Evolutionary conservation across 37 sponge, comb jelly and placozoan genomes (phyloP).

Genomic region (Halisarca cf. caerulea): DNA sequence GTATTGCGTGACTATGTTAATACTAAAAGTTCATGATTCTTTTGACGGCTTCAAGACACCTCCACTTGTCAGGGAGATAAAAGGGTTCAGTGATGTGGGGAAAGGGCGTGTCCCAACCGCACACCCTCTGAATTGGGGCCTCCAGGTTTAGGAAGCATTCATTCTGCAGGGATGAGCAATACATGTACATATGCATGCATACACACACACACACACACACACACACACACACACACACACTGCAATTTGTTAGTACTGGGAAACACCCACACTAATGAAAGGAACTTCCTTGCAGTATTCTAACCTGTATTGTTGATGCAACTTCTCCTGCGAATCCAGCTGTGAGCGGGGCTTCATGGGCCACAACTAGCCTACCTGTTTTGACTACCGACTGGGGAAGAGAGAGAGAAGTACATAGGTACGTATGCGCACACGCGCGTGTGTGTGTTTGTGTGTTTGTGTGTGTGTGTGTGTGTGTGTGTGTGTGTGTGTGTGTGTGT

Average conservation of each 20-base stretch:
- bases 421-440: too few species aligned
- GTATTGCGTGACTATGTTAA: background rate
- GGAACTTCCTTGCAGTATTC: too few species aligned
- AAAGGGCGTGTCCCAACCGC: conserved; percentile 99
- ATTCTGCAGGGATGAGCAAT: conserved; percentile 43
- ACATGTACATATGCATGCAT: background rate
- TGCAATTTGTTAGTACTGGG: background rate
- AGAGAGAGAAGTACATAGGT: too few species aligned
- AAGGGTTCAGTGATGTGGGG: conserved; percentile 93
- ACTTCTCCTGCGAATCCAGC: conserved; percentile 94
- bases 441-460: too few species aligned
- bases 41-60: conserved; percentile 96
- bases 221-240: conserved; percentile 20
- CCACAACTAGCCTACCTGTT: conserved; percentile 88
- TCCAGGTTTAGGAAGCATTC: conserved; percentile 93
- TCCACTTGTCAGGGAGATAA: conserved; percentile 91
- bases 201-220: conserved; percentile 20
- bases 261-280: background rate
- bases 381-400: conserved; percentile 85
- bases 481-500: too few species aligned
- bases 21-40: conserved; percentile 56
- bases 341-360: conserved; percentile 96
- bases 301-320: conserved; percentile 89
- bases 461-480: too few species aligned
- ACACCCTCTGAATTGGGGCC: conserved; percentile 96